Evolutionary conservation across 2,888 invertebrate genomes (phyloP), one percentile per base, ranked within the genome.

Genomic region (Catocala sponsa): DNA sequence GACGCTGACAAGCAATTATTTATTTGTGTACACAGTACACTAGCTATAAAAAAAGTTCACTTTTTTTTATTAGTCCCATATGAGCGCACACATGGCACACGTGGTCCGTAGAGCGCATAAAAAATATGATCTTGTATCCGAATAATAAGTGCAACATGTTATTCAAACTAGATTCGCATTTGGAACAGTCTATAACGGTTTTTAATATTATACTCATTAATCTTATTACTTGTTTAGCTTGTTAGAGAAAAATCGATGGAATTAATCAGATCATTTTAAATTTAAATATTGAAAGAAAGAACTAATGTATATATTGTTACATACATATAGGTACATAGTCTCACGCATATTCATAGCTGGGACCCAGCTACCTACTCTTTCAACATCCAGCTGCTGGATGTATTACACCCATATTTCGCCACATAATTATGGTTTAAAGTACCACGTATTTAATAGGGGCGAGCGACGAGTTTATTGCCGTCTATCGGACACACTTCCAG

Each of bases 61-160:
- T 43, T 61, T 63, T 74, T 66, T 66, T 77, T 70, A 58, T 62
- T 47, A 54, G 32, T 32, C 42, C 43, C 74, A 70, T 59, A 66
- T 66, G 73, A 51, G 56, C 59, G 41, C 62, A 51, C 69, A 69
- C 53, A 65, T 69, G 73, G 55, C 56, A 56, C 74, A 74, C 71
- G 71, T 74, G 71, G 54, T 42, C 43, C 54, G 56, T 46, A 55
- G 57, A 42, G 35, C 12, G n/a, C 46, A 58, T 53, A 70, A 69
- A 15, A 54, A 54, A 47, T 43, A 33, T 38, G 12, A 33, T 48
- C 13, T 47, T 33, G 10, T 47, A n/a, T 41, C 48, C 55, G 55
- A 59, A 50, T 63, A 60, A 72, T 62, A 69, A 59, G 38, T 59
- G 51, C 35, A 41, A 55, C 33, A 47, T 47, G 49, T 44, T 33